Base-by-base conservation (phyloP, 2,797 vertebrate genomes). In the Diplodus sargus region DNA sequence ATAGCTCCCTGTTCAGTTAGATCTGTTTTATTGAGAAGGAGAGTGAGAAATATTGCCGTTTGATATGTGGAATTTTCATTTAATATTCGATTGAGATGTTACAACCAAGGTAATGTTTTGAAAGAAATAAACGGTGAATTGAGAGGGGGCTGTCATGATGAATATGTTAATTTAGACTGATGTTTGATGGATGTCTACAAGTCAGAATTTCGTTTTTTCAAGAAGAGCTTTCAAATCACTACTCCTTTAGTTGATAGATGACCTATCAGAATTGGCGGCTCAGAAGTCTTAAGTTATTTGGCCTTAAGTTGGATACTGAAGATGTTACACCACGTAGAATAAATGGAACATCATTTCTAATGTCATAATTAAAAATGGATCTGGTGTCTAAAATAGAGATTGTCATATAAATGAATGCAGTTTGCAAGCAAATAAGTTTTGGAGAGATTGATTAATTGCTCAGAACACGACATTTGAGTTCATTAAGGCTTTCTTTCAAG, bases 1-100 rank as follows among this genome's bases (percentile, higher is more conserved):
- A 76, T 62, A 52, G 65, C 43, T 56, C 16, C 53, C 28, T 48
- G 23, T 87, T 79, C 42, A 78, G 7, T 60, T 51, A 75, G 28
- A 22, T 30, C 59, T 11, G 15, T 18, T 72, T 70, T 10, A 76
- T 61, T 75, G 2, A 39, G 23, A 57, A 42, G 3, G 39, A 59
- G 63, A 45, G 45, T 52, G 23, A 79, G 13, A 63, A 25, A 23
- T 74, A 25, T 49, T 12, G 10, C 51, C 1, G 6, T 68, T 80
- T 56, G 11, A 60, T 74, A 43, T 18, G 39, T 58, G 52, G 7
- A 70, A 14, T 66, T 45, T 25, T 43, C 22, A 45, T 56, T 56
- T 16, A 28, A 1, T 56, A 0, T 62, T 30, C 15, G 69, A 65
- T 57, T 8, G 51, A 72, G n/a, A n/a, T 63, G 28, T 34, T 54